These are phyloP conservation scores for Nanorana parkeri DNA, from an alignment of 2,113 vertebrate genomes.

Conservation along the genomic window DNA sequence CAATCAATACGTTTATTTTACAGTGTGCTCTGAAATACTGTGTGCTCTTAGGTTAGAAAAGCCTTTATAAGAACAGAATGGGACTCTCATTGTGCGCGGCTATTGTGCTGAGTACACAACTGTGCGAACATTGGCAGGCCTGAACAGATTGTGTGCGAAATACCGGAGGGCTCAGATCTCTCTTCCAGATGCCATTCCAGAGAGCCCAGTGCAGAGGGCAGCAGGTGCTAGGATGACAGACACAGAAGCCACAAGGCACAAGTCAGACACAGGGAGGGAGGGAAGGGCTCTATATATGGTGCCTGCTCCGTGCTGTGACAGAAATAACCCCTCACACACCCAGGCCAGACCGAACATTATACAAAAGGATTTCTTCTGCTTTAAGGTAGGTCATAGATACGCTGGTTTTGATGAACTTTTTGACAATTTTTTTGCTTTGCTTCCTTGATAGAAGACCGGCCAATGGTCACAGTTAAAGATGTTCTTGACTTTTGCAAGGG, in stretches of 20 bases:
- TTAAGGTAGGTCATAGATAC: constrained; percentile 65
- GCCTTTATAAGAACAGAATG: neutral
- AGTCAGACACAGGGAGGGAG: constrained; percentile 56
- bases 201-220: constrained; percentile 65
- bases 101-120: neutral
- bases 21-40: constrained; percentile 23
- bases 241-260: constrained; percentile 61
- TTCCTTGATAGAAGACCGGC: neutral
- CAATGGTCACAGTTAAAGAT: too few species aligned
- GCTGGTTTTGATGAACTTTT: constrained; percentile 56
- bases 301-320: constrained; percentile 59
- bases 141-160: neutral
- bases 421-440: neutral
- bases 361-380: constrained; percentile 60
- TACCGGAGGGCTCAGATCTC: neutral
- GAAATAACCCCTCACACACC: constrained; percentile 62
- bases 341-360: constrained; percentile 60
- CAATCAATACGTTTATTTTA: constrained; percentile 37
- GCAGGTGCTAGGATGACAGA: constrained; percentile 64
- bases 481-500: neutral
- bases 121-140: neutral
- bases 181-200: constrained; percentile 51
- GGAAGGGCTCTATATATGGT: constrained; percentile 63
- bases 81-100: neutral
- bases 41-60: constrained; percentile 56